Conservation (phyloP, 2,113 vertebrate genomes). For the Maccullochella peelii region DNA sequence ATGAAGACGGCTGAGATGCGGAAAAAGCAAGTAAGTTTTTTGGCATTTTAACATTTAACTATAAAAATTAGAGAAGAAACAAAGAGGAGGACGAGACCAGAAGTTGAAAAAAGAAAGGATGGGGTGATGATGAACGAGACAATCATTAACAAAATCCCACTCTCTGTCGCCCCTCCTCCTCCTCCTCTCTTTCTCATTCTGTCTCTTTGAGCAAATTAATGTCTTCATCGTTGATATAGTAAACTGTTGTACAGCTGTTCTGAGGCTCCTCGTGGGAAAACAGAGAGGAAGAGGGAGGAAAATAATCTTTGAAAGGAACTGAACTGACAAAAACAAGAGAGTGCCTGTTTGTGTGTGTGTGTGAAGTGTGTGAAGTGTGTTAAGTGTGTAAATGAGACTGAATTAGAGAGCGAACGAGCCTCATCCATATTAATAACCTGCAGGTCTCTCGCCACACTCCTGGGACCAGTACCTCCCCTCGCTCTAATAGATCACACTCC, state of each 20-base stretch:
- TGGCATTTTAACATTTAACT: background rate
- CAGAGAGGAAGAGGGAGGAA: slow-evolving; percentile 22
- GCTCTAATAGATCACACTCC: slow-evolving; percentile 45
- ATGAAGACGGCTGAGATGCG: background rate
- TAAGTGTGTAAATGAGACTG: slow-evolving; percentile 47
- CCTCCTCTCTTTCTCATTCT: slow-evolving; percentile 24
- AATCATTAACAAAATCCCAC: slow-evolving; percentile 34
- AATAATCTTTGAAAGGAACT: slow-evolving; percentile 50
- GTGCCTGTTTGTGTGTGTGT: slow-evolving; percentile 12
- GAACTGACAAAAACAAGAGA: slow-evolving; percentile 52
- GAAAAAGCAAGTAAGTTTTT: background rate
- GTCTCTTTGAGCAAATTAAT: slow-evolving; percentile 52
- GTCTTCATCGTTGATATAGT: slow-evolving; percentile 58
- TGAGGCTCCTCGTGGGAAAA: slow-evolving; percentile 26
- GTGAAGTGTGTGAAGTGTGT: slow-evolving; percentile 1
- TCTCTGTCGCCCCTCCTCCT: background rate
- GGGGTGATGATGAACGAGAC: slow-evolving; percentile 37
- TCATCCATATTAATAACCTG: slow-evolving; percentile 62
- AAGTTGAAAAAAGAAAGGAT: background rate
- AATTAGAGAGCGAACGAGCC: slow-evolving; percentile 52
- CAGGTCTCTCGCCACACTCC: slow-evolving; percentile 29
- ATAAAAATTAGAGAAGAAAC: background rate
- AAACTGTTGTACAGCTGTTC: slow-evolving; percentile 57
- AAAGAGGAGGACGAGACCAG: background rate
- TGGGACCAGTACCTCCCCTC: slow-evolving; percentile 19